Base-by-base conservation (phyloP, 2,113 vertebrate species). In the Promerops cafer region DNA sequence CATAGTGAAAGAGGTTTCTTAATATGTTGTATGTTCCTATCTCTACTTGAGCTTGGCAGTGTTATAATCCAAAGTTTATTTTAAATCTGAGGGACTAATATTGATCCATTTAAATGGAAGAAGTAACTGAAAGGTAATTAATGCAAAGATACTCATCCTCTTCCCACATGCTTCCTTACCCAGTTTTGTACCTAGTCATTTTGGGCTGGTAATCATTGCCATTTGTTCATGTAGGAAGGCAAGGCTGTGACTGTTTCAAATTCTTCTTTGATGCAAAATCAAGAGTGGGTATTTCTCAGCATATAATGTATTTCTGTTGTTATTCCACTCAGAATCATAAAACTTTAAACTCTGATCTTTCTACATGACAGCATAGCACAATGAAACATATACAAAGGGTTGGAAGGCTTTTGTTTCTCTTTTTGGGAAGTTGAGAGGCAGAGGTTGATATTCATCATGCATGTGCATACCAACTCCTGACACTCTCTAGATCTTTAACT, bases 1-100 rank as follows among this genome's bases (percentile, higher is more conserved):
- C 92, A 95, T 17, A 82, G 90, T 54, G 89, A 81, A 87, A 94
- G 78, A 93, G 75, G n/a, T 96, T 97, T 96, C 83, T 69, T 96
- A 94, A 75, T 93, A 87, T 75, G 66, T 64, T 87, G 56, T 94
- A 14, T 2, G 4, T 93, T 94, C 94, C 96, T 96, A 96, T 94
- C 93, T 97, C 65, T 79, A 2, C 72, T 90, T 69, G 85, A 93
- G 89, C 70, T 96, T 97, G 91, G 95, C 89, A 85, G 26, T 69
- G 65, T 47, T 90, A 56, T 11, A 28, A 87, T 91, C 88, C 81
- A 93, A 85, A 83, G 78, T 93, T 95, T 87, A 72, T 89, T 92
- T 95, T 93, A 90, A 79, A 74, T 90, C 75, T 83, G 12, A 95
- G 83, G 83, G 37, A 90, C 63, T 90, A 59, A 82, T 93, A 69